Evolutionary conservation across 2,113 vertebrate species (phyloP).

Genomic region (Vidua chalybeata): DNA sequence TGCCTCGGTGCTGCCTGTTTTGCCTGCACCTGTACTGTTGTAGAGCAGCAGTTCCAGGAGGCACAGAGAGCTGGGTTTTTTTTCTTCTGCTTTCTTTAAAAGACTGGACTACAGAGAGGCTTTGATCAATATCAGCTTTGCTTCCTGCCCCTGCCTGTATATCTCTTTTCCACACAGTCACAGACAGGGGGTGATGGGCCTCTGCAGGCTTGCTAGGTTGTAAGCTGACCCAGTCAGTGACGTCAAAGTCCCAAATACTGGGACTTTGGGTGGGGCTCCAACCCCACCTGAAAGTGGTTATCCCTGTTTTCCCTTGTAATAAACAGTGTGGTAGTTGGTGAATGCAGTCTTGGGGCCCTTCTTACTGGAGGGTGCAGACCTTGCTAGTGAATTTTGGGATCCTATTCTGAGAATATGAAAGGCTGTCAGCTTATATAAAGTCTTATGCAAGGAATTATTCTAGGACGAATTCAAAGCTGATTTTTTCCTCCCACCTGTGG

Average conservation of each 20-base stretch:
- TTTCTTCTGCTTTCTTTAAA: background rate
- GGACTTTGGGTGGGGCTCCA: background rate
- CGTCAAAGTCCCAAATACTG: background rate
- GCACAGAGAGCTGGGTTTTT: background rate
- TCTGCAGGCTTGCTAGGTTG: background rate
- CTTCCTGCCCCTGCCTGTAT: background rate
- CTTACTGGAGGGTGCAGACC: background rate
- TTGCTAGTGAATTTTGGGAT: constrained; percentile 48
- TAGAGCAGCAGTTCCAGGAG: background rate
- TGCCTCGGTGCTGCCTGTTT: background rate
- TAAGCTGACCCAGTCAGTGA: background rate
- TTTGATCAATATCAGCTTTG: background rate
- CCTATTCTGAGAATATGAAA: constrained; percentile 27
- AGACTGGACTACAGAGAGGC: background rate
- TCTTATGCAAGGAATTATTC: constrained; percentile 67
- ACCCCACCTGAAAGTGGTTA: background rate
- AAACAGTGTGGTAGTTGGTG: background rate
- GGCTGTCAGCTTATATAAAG: constrained; percentile 65
- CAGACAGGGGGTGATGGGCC: background rate
- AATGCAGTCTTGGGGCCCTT: background rate
- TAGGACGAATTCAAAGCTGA: constrained; percentile 53
- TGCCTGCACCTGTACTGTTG: background rate
- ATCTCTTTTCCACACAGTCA: background rate
- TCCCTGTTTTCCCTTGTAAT: background rate
- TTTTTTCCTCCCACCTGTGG: constrained; percentile 65